A percentile compares a stretch with the other conserved stretches of the same genome.
phyloP scores from a whole-genome alignment of 2,113 vertebrate species.

The Ciconia maguari region DNA sequence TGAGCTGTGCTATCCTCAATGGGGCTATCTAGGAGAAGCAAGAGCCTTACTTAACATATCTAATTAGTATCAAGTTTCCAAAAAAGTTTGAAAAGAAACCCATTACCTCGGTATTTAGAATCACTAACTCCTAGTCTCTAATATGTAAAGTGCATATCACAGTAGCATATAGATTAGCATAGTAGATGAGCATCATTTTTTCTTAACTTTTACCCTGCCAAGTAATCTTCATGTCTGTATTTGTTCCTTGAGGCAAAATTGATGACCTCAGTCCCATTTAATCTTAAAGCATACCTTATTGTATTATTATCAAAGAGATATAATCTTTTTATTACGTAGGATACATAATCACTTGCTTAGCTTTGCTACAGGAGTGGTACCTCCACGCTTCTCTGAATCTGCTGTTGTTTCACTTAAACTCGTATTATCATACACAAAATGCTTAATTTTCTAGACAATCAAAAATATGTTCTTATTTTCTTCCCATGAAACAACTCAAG shows the following conservation, averaged over 20 bases:
- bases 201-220: neutral
- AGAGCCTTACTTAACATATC: neutral
- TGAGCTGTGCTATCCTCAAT: neutral
- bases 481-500: neutral
- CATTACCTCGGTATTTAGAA: neutral
- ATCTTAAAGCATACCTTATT: neutral
- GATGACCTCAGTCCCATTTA: neutral
- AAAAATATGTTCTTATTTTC: neutral
- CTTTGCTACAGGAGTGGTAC: neutral
- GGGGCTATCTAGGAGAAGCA: neutral
- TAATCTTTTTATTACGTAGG: neutral
- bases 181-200: neutral
- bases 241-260: neutral
- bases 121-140: neutral
- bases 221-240: neutral
- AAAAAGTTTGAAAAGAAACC: neutral
- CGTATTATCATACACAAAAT: neutral
- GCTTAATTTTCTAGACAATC: neutral
- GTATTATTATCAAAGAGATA: neutral
- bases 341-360: neutral
- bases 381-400: neutral
- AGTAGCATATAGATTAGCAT: neutral
- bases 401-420: neutral
- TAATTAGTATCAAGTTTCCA: neutral
- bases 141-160: neutral